phyloP scores from a whole-genome alignment of 2,888 invertebrate genomes.

The Plutella xylostella region DNA sequence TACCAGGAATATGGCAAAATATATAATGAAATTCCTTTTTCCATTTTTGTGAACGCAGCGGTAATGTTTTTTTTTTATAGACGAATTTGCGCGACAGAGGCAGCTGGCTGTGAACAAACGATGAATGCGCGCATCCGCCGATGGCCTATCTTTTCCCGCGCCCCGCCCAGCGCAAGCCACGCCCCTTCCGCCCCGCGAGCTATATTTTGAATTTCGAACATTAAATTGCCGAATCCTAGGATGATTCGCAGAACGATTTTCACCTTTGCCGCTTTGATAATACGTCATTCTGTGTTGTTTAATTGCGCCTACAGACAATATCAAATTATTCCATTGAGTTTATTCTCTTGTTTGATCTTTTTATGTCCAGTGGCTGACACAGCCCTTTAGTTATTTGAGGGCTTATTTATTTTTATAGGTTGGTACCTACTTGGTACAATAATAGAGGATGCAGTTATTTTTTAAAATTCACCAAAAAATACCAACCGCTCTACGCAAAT shows the following conservation, averaged over 20 bases:
- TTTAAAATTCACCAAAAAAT: too few relatives aligned
- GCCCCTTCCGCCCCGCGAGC: constrained; percentile 52
- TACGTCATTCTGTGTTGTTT: too few relatives aligned
- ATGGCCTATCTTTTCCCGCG: constrained; percentile 55
- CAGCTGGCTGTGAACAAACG: background rate
- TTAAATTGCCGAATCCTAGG: too few relatives aligned
- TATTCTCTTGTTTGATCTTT: constrained; percentile 6
- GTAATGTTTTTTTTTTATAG: too few relatives aligned
- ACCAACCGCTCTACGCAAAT: background rate
- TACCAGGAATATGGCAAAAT: too few relatives aligned
- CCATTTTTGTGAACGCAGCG: too few relatives aligned
- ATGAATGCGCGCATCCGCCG: constrained; percentile 8
- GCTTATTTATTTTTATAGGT: background rate
- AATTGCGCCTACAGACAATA: too few relatives aligned
- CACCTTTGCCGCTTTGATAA: background rate
- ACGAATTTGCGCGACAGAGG: too few relatives aligned
- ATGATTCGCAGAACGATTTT: constrained; percentile 5
- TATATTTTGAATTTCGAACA: constrained; percentile 44
- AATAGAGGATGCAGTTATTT: background rate
- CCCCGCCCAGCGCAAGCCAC: constrained; percentile 50
- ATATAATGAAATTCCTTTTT: too few relatives aligned
- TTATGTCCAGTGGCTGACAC: too few relatives aligned
- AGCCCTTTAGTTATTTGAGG: too few relatives aligned
- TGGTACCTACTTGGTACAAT: background rate
- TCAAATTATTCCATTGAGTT: background rate